A percentile compares a stretch with the other conserved stretches of the same genome.
Evolutionary conservation across 2,113 vertebrate genomes (phyloP).

Genomic region (Nyctereutes procyonoides): DNA sequence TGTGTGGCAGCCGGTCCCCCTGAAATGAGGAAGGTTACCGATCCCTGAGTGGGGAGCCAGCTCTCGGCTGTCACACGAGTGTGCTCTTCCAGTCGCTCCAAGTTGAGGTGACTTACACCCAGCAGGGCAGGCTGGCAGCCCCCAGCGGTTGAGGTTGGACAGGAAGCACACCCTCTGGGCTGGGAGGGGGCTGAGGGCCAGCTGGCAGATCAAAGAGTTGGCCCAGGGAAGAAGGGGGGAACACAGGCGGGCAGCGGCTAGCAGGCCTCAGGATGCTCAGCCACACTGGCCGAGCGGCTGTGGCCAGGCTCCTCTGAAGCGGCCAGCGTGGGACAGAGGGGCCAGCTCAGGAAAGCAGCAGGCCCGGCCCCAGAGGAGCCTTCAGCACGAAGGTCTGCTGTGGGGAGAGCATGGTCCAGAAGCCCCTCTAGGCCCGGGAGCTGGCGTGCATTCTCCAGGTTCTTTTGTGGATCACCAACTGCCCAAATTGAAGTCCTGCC

Average conservation of each 20-base stretch:
- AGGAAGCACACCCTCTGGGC: neutral
- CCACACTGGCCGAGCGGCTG: neutral
- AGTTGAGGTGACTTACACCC: neutral
- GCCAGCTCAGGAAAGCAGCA: neutral
- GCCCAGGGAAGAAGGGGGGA: neutral
- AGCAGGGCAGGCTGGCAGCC: slow-evolving; percentile 48
- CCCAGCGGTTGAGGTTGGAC: neutral
- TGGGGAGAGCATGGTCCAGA: neutral
- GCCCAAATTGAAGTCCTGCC: slow-evolving; percentile 61
- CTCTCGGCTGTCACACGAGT: neutral
- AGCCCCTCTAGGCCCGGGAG: slow-evolving; percentile 3
- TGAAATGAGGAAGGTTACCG: slow-evolving; percentile 61
- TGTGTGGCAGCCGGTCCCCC: slow-evolving; percentile 40
- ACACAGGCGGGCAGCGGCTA: neutral
- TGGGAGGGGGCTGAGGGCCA: neutral
- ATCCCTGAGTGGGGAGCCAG: slow-evolving; percentile 56
- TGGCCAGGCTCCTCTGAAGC: slow-evolving; percentile 33
- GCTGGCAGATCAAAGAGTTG: slow-evolving; percentile 29
- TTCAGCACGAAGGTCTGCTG: neutral
- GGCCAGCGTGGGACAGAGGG: neutral
- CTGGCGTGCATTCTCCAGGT: neutral
- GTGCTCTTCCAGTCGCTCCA: slow-evolving; percentile 46
- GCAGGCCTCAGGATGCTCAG: neutral
- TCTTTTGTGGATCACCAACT: neutral
- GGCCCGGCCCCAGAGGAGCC: slow-evolving; percentile 35